Conservation (phyloP, 2,113 vertebrate species). For the Ranitomeya imitator region DNA sequence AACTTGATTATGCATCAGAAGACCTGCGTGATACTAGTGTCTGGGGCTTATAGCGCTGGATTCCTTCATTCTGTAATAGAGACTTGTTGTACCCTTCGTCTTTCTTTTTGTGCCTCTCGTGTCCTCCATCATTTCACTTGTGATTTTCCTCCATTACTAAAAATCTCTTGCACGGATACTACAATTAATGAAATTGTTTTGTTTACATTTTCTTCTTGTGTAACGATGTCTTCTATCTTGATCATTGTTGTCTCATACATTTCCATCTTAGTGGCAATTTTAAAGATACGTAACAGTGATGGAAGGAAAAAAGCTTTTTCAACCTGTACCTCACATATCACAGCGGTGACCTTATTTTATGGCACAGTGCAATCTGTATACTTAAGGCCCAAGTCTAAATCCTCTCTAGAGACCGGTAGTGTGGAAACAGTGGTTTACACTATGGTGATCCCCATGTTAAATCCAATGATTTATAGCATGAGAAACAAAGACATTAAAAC, state of each 20-base stretch:
- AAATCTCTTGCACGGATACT: conserved; percentile 60
- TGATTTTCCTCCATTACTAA: conserved; percentile 62
- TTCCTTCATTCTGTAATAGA: conserved; percentile 61
- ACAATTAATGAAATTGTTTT: conserved; percentile 61
- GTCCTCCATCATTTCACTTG: conserved; percentile 64
- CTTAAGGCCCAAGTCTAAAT: conserved; percentile 53
- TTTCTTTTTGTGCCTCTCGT: conserved; percentile 62
- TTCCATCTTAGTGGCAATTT: conserved; percentile 57
- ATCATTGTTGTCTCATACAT: conserved; percentile 62
- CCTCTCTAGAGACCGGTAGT: conserved; percentile 61
- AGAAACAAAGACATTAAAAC: conserved; percentile 59
- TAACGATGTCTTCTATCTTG: conserved; percentile 29
- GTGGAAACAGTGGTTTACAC: conserved; percentile 63
- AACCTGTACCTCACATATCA: too few relatives aligned
- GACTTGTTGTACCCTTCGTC: conserved; percentile 62
- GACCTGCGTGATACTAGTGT: conserved; percentile 56
- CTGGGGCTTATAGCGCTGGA: conserved; percentile 57
- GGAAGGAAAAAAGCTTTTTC: conserved; percentile 55
- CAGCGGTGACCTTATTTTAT: conserved; percentile 54
- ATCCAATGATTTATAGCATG: conserved; percentile 61
- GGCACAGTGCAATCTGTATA: conserved; percentile 60
- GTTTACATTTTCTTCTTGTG: conserved; percentile 35
- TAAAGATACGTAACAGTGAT: conserved; percentile 36
- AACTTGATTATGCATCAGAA: conserved; percentile 55
- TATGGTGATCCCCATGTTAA: conserved; percentile 60